A percentile compares a stretch with the other conserved stretches of the same genome.
Conservation (phyloP, 2,888 invertebrate species). For the Phyllotreta cruciferae region DNA sequence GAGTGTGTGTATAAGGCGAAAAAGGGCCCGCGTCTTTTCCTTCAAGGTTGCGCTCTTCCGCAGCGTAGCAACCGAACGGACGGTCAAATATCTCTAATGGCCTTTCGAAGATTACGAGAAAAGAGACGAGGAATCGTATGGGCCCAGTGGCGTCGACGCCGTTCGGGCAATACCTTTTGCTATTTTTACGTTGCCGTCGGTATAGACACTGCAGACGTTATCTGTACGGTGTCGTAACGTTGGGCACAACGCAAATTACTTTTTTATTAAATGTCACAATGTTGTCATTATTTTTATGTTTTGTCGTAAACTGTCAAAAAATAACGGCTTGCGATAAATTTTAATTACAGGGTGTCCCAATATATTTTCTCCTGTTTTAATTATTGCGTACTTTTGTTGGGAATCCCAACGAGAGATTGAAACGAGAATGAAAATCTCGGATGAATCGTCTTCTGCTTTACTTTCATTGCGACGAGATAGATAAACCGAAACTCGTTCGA, state of each 20-base stretch:
- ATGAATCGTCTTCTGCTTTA: not conserved
- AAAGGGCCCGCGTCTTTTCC: slow-evolving; percentile 29
- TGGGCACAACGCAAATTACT: no score
- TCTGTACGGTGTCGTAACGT: no score
- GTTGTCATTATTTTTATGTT: no score
- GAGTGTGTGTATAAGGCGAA: slow-evolving; percentile 15
- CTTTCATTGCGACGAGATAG: not conserved
- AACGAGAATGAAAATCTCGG: not conserved
- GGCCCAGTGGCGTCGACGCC: not conserved
- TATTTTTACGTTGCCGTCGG: not conserved
- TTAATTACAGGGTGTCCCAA: no score
- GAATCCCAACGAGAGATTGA: not conserved
- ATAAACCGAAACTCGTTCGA: slow-evolving; percentile 4
- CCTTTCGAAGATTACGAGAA: slow-evolving; percentile 31
- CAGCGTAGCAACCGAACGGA: slow-evolving; percentile 39
- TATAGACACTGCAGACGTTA: not conserved
- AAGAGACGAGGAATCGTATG: slow-evolving; percentile 32
- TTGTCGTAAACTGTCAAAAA: no score
- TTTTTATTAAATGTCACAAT: no score
- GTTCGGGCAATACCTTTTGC: not conserved
- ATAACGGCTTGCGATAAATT: no score
- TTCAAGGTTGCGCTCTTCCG: slow-evolving; percentile 26
- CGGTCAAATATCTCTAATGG: slow-evolving; percentile 39
- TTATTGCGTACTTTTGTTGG: no score
- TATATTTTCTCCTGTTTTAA: no score